These are phyloP conservation scores for Nomada ruficornis DNA, from an alignment of 2,888 invertebrate species.

Conservation along the genomic window DNA sequence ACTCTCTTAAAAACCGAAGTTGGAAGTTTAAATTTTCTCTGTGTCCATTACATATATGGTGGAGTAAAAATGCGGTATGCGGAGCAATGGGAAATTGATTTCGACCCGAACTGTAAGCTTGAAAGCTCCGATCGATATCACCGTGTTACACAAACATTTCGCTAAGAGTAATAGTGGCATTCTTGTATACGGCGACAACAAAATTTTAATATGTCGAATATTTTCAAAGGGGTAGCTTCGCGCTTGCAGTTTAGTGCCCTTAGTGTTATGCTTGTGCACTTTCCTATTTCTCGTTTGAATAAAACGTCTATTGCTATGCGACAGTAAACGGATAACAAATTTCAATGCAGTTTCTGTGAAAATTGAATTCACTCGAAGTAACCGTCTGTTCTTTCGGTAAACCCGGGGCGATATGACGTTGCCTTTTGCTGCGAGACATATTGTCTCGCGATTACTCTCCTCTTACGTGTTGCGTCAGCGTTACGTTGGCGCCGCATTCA, in stretches of 20 bases:
- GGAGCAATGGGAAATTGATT: too few species aligned
- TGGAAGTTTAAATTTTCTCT: too few species aligned
- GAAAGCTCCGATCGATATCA: too few species aligned
- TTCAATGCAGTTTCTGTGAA: conserved; percentile 13
- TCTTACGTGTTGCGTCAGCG: conserved; percentile 81
- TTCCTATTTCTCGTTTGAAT: neutral
- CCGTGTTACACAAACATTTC: too few species aligned
- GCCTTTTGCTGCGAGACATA: conserved; percentile 66
- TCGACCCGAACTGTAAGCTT: too few species aligned
- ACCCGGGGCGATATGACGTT: conserved; percentile 59
- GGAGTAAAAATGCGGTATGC: too few species aligned
- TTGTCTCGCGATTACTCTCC: conserved; percentile 67
- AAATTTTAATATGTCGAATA: neutral
- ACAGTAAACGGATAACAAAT: conserved; percentile 3
- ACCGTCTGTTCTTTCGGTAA: conserved; percentile 38
- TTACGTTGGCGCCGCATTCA: conserved; percentile 79
- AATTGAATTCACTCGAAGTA: conserved; percentile 34
- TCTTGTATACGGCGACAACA: too few species aligned
- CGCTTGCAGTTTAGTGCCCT: too few species aligned
- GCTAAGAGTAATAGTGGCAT: too few species aligned
- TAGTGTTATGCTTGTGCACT: neutral
- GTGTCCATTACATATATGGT: too few species aligned
- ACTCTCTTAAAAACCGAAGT: too few species aligned
- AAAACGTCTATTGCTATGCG: neutral
- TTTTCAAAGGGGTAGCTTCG: neutral